Evolutionary conservation across 2,888 invertebrate genomes (phyloP).

Genomic region (Cylindroiulus punctatus): DNA sequence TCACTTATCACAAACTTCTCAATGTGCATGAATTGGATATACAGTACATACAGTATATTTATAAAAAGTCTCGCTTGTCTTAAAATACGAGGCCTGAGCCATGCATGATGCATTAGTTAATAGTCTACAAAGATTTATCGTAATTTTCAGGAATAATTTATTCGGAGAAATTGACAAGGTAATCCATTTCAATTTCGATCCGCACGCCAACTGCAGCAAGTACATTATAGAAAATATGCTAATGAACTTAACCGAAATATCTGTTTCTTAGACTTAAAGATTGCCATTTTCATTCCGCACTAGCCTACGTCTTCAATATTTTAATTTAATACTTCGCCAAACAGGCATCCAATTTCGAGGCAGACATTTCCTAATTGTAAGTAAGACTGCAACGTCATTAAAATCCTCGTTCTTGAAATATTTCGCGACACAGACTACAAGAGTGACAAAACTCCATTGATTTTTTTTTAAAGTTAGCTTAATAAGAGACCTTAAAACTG

Average conservation of each 20-base stretch:
- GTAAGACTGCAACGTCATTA: slow-evolving; percentile 6
- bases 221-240: slow-evolving; percentile 8
- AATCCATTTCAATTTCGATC: slow-evolving; percentile 23
- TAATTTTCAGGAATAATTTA: slow-evolving; percentile 34
- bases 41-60: neutral
- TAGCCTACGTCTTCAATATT: slow-evolving; percentile 34
- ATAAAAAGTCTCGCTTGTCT: neutral
- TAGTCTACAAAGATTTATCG: slow-evolving; percentile 34
- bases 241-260: slow-evolving; percentile 22
- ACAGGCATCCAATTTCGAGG: slow-evolving; percentile 11
- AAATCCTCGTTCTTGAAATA: neutral
- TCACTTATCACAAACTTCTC: too few relatives aligned
- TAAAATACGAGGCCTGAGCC: neutral
- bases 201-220: neutral
- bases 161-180: slow-evolving; percentile 27
- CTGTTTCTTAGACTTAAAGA: neutral
- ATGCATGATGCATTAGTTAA: slow-evolving; percentile 3
- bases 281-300: neutral
- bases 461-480: neutral
- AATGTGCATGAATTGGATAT: too few relatives aligned
- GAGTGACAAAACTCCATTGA: neutral
- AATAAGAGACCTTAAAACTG: neutral
- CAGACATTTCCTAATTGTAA: neutral
- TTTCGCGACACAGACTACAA: neutral
- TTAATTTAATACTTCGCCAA: slow-evolving; percentile 25